Base-by-base conservation (phyloP, 2,113 vertebrate genomes). In the Albula glossodonta region DNA sequence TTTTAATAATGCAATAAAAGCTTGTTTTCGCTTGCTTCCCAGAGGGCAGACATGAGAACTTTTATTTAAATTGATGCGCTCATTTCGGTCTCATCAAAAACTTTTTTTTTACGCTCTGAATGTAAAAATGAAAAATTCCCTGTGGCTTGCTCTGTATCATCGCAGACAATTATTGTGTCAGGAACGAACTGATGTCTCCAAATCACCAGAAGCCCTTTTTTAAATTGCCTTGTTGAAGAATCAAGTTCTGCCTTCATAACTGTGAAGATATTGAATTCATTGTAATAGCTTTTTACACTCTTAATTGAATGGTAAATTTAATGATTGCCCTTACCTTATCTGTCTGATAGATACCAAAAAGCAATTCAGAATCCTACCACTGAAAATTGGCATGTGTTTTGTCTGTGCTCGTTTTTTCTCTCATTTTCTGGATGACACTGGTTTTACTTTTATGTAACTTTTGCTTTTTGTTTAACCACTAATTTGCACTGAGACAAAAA, bases 1-100 rank as follows among this genome's bases (percentile, higher is more conserved):
- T 63, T 83, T 83, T 63, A 63, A 74, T 60, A 48, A 83, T 83
- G 82, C 60, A 83, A 83, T 31, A 66, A 63, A 63, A 80, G 17
- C 84, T 80, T 85, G 77, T 56, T 31, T 57, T 53, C 25, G 22
- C 50, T 51, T 74, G 9, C 57, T 51, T 51, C 83, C 83, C 60
- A 70, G 22, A 84, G 66, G 83, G 63, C 60, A 77, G 25, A 51
- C n/a, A 77, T 25, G 60, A 83, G 56, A 70, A 3, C 17, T 66
- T 41, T 66, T 81, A 22, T n/a, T 17, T 83, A 50, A 63, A 83
- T 66, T 63, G 11, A 63, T 70, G 56, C 7, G 82, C 56, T 63
- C 56, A 60, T 63, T 50, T 83, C 13, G 3, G 15, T 49, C 25
- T 83, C 12, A 83, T 50, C 22, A 83, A 66, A 83, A 83, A 49